Evolutionary conservation across 2,888 invertebrate species (phyloP), one percentile per base, ranked within the genome.

Genomic region (Tanypteryx hageni): DNA sequence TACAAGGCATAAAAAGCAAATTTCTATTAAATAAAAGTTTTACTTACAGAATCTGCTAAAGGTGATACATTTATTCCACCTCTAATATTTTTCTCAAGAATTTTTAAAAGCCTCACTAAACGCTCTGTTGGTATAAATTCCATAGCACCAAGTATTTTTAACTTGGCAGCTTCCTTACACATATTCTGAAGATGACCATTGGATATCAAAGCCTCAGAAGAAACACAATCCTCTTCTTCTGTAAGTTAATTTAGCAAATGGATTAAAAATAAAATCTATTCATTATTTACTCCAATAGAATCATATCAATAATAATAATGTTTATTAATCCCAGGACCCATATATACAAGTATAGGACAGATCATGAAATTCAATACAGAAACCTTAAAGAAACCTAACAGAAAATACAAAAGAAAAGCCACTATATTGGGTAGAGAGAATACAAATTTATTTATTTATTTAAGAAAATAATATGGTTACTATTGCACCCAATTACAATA

Each of bases 61-160:
- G 98, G 97, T 14, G 98, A 97, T 94, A 99, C 97, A 94, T 98
- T 97, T 94, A 98, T 98, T 1, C 99, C 99, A 94, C 99, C 98
- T 93, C 99, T 96, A 93, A 99, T 98, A 95, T 99, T 99, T 94
- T 99, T 97, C 96, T 99, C 99, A 93, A 99, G 96, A 94, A 99
- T 97, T 94, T 98, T 98, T 93, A 99, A 96, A 92, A 99, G 96
- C 93, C 98, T 97, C 85, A 99, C 98, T 93, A 99, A 96, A 95
- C 98, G 97, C 94, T 99, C 99, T 84, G 98, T 97, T 58, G 99
- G 99, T 94, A 99, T 98, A 94, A 98, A 98, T 95, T 98, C 99
- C 96, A 98, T 98, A 93, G 98, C 99, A 93, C 98, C 98, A 94
- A 98, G 96, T 83, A 98, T 97, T 95, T 99, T 99, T 93, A 99